Conservation (phyloP, 1,140 invertebrate species). For the Holotrichia oblita region DNA sequence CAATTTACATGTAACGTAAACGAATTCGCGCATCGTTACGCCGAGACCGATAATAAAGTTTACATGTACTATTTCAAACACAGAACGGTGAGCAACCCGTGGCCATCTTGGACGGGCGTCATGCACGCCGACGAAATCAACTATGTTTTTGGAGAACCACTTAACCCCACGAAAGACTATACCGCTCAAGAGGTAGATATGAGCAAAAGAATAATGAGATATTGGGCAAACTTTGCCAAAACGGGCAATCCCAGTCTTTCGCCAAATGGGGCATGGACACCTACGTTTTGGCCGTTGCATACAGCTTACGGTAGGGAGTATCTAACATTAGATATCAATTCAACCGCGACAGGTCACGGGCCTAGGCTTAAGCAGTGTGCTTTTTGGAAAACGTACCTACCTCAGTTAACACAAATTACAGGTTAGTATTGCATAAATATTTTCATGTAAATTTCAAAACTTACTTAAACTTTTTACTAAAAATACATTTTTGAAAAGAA, state of each 20-base stretch:
- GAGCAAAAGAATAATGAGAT: conserved; percentile 88
- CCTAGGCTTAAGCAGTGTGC: conserved; percentile 91
- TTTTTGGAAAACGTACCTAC: conserved; percentile 96
- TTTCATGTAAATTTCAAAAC: background rate
- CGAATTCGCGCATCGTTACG: conserved; percentile 88
- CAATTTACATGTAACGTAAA: conserved; percentile 97
- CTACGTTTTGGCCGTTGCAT: conserved; percentile 86
- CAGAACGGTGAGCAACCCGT: conserved; percentile 83
- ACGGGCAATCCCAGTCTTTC: conserved; percentile 83
- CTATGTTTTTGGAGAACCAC: conserved; percentile 93
- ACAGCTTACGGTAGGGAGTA: conserved; percentile 85
- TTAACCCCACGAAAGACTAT: conserved; percentile 83
- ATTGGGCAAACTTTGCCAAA: conserved; percentile 96
- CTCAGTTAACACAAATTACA: conserved; percentile 82
- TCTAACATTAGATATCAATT: conserved; percentile 83
- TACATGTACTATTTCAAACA: conserved; percentile 97
- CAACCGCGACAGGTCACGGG: conserved; percentile 82
- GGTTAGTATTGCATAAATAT: conserved; percentile 60
- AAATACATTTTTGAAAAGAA: too few relatives aligned
- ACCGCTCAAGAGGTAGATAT: conserved; percentile 81
- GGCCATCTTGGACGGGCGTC: conserved; percentile 96
- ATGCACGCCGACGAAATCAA: conserved; percentile 97
- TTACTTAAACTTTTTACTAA: too few relatives aligned
- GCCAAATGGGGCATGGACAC: conserved; percentile 71
- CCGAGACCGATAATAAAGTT: conserved; percentile 87